Conservation (phyloP, 2,888 invertebrate species). For the Bruchidius siliquastri region DNA sequence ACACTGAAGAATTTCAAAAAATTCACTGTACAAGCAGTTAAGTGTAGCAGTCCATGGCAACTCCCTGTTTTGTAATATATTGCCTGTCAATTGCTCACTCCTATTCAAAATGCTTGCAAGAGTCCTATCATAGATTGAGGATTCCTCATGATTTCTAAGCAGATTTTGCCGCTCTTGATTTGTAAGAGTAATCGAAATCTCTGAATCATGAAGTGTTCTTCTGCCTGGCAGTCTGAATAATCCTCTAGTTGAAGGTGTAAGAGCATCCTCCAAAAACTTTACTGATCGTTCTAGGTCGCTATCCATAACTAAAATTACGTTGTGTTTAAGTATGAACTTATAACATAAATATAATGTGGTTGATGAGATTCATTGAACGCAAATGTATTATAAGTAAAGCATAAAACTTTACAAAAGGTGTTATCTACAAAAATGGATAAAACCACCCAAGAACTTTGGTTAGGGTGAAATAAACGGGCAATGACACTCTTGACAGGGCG, state of each 20-base stretch:
- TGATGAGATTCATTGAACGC: too few relatives aligned
- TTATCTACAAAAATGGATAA: too few relatives aligned
- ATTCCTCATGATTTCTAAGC: slow-evolving; percentile 15
- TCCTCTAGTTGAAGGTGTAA: slow-evolving; percentile 33
- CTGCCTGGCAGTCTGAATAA: slow-evolving; percentile 16
- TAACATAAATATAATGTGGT: too few relatives aligned
- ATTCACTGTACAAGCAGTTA: slow-evolving; percentile 42
- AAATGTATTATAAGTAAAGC: too few relatives aligned
- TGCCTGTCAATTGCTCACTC: slow-evolving; percentile 36
- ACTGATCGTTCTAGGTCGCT: slow-evolving; percentile 42
- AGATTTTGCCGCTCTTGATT: slow-evolving; percentile 29
- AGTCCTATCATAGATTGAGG: slow-evolving; percentile 21
- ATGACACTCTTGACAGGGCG: too few relatives aligned
- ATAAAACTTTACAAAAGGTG: too few relatives aligned
- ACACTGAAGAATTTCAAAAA: slow-evolving; percentile 42
- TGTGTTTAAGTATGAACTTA: background rate
- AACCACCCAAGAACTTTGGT: too few relatives aligned
- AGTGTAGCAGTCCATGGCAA: slow-evolving; percentile 40
- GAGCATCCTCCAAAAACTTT: slow-evolving; percentile 41
- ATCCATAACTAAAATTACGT: slow-evolving; percentile 32
- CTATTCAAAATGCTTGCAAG: slow-evolving; percentile 19
- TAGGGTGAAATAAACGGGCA: too few relatives aligned
- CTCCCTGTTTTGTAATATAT: slow-evolving; percentile 33
- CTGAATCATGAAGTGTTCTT: slow-evolving; percentile 1
- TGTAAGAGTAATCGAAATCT: slow-evolving; percentile 19